Conservation (phyloP, 1,140 invertebrate species). For the Prorops nasuta region DNA sequence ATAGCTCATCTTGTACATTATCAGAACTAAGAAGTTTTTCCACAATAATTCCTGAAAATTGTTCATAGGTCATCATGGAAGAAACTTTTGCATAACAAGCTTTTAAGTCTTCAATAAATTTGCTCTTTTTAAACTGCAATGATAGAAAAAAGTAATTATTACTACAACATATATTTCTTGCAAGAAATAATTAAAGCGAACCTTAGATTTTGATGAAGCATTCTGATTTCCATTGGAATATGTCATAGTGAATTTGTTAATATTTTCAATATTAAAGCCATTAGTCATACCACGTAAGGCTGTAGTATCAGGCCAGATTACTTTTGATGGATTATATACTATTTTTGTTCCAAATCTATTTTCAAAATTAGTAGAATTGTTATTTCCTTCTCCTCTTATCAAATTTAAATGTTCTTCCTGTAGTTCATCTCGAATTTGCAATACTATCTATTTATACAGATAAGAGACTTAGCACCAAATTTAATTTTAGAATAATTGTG, state of each 20-base stretch:
- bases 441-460: slow-evolving; percentile 42
- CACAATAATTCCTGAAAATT: slow-evolving; percentile 63
- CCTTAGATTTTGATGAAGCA: slow-evolving; percentile 31
- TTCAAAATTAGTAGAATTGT: slow-evolving; percentile 2
- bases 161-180: not conserved
- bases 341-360: slow-evolving; percentile 36
- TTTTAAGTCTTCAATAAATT: slow-evolving; percentile 61
- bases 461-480: slow-evolving; percentile 5
- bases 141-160: slow-evolving; percentile 25
- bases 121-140: slow-evolving; percentile 60
- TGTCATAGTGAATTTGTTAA: slow-evolving; percentile 38
- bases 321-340: slow-evolving; percentile 30
- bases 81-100: slow-evolving; percentile 51
- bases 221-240: slow-evolving; percentile 24
- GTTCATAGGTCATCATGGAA: slow-evolving; percentile 56
- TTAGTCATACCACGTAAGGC: slow-evolving; percentile 35
- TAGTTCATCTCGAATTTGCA: slow-evolving; percentile 27
- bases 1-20: slow-evolving; percentile 81
- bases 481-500: not conserved
- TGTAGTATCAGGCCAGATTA: slow-evolving; percentile 38
- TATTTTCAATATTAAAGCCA: slow-evolving; percentile 18
- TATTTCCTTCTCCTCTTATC: slow-evolving; percentile 12
- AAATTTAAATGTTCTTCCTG: slow-evolving; percentile 30
- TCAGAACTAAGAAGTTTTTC: slow-evolving; percentile 63
- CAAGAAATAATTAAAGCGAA: slow-evolving; percentile 39